phyloP scores from a whole-genome alignment of 2,888 invertebrate genomes.

The Hylaea fasciaria region DNA sequence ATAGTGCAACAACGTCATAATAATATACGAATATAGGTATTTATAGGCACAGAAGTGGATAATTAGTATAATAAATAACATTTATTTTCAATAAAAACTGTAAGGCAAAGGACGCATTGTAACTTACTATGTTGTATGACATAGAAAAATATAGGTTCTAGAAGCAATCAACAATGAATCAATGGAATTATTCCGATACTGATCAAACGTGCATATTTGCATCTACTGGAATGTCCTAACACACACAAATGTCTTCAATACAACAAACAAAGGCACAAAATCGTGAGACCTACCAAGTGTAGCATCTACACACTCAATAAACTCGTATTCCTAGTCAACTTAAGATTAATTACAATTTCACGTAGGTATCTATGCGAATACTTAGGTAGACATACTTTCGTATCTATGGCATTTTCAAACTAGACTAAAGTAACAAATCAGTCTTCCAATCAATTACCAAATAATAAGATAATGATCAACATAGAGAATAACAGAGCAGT shows the following conservation, averaged over 20 bases:
- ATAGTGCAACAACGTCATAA: slow-evolving; percentile 77
- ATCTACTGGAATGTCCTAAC: slow-evolving; percentile 77
- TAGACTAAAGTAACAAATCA: slow-evolving; percentile 85
- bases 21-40: slow-evolving; percentile 56
- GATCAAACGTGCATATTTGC: slow-evolving; percentile 66
- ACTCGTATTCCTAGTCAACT: slow-evolving; percentile 60
- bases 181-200: slow-evolving; percentile 39
- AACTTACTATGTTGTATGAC: slow-evolving; percentile 9
- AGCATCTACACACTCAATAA: slow-evolving; percentile 67
- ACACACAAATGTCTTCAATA: slow-evolving; percentile 59
- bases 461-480: slow-evolving; percentile 70
- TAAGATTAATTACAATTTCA: slow-evolving; percentile 60
- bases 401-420: slow-evolving; percentile 85
- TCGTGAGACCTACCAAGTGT: slow-evolving; percentile 70
- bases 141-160: slow-evolving; percentile 14
- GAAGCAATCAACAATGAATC: slow-evolving; percentile 33
- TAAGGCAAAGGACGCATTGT: slow-evolving; percentile 22
- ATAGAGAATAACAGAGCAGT: slow-evolving; percentile 33
- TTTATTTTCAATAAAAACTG: slow-evolving; percentile 62
- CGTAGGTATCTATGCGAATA: slow-evolving; percentile 59
- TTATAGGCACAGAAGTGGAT: slow-evolving; percentile 80
- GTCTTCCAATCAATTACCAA: slow-evolving; percentile 82
- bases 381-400: slow-evolving; percentile 64
- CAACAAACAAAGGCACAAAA: slow-evolving; percentile 82
- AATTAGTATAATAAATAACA: slow-evolving; percentile 75